A percentile compares a stretch with the other conserved stretches of the same genome.
phyloP scores from a whole-genome alignment of 2,797 vertebrate genomes.

The Sebastes trivittatus region DNA sequence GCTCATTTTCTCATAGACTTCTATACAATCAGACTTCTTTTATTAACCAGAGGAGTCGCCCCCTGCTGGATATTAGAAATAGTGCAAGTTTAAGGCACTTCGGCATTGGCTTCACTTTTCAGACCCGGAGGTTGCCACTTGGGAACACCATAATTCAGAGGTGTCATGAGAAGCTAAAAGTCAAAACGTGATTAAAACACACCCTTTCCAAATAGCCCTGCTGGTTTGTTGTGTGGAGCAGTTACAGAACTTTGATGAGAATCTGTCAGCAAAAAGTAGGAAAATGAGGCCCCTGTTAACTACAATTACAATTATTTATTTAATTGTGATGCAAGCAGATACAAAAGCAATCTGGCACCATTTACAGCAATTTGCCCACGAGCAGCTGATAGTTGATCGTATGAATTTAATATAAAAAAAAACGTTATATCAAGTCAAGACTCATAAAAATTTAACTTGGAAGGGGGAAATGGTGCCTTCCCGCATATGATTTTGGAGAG shows the following conservation, averaged over 20 bases:
- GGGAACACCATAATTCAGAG: not conserved
- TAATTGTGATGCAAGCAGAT: slow-evolving; percentile 17
- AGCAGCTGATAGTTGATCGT: not conserved
- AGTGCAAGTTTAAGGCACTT: not conserved
- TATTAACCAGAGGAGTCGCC: no score
- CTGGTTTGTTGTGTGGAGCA: not conserved
- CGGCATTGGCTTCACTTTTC: not conserved
- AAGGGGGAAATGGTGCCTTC: slow-evolving; percentile 35
- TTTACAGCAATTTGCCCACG: slow-evolving; percentile 9
- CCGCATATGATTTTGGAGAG: slow-evolving; percentile 28
- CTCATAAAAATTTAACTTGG: slow-evolving; percentile 26
- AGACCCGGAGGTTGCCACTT: not conserved
- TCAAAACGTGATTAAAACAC: not conserved
- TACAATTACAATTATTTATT: not conserved
- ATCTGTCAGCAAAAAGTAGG: not conserved
- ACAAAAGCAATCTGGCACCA: not conserved
- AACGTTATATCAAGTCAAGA: not conserved
- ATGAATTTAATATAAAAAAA: slow-evolving; percentile 33
- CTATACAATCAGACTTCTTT: no score
- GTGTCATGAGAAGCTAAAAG: not conserved
- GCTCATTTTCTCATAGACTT: no score
- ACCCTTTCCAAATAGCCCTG: not conserved
- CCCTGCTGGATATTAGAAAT: not conserved
- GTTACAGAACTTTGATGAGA: not conserved
- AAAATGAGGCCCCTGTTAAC: slow-evolving; percentile 24